These are phyloP conservation scores for Balearica regulorum DNA, from an alignment of 2,797 vertebrate genomes.

Conservation along the genomic window DNA sequence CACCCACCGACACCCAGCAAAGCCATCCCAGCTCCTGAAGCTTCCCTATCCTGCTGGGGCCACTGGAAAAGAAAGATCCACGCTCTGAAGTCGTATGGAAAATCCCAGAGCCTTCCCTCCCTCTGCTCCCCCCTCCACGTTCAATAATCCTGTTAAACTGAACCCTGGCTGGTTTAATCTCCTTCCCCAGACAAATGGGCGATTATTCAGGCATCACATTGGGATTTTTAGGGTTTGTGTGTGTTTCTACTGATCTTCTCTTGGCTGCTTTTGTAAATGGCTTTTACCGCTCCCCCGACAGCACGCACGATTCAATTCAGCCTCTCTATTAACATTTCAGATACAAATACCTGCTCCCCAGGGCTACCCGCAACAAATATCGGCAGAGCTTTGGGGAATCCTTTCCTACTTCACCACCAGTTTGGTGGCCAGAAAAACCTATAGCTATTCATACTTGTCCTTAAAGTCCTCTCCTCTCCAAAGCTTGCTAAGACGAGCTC, in stretches of 20 bases:
- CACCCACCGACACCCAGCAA: background rate
- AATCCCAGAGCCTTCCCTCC: background rate
- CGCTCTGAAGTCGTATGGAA: background rate
- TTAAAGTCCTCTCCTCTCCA: background rate
- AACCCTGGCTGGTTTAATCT: constrained; percentile 58
- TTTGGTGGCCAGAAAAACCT: background rate
- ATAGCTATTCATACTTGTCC: background rate
- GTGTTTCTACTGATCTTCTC: constrained; percentile 46
- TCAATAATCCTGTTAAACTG: constrained; percentile 66
- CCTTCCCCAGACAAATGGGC: constrained; percentile 51
- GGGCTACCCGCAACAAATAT: constrained; percentile 12
- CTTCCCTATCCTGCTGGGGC: background rate
- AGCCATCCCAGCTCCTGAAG: background rate
- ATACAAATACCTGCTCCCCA: constrained; percentile 60
- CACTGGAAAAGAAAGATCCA: background rate
- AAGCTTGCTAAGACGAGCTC: background rate
- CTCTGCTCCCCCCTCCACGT: background rate
- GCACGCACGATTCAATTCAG: background rate
- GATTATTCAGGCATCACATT: constrained; percentile 56
- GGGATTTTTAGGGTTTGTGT: constrained; percentile 67
- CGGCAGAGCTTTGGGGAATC: background rate
- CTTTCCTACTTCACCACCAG: background rate
- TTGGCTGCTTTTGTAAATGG: constrained; percentile 57
- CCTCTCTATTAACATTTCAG: constrained; percentile 39
- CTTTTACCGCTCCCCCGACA: constrained; percentile 49